Conservation (phyloP, 2,888 invertebrate genomes). For the Agrypnus murinus region DNA sequence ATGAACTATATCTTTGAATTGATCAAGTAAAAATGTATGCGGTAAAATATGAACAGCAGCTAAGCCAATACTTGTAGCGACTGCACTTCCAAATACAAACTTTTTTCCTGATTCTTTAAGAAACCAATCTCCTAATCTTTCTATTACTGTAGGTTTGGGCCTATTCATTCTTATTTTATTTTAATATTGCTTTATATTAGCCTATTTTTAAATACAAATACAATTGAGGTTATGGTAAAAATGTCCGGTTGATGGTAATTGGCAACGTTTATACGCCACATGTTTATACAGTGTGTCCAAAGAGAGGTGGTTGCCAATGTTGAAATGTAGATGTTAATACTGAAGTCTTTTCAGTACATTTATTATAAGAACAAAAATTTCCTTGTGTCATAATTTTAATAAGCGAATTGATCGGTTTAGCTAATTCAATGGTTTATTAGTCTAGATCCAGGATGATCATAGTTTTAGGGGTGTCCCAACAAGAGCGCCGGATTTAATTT, state of each 20-base stretch:
- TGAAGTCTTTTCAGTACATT: too few species aligned
- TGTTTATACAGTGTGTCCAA: too few species aligned
- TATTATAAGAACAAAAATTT: too few species aligned
- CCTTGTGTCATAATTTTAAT: too few species aligned
- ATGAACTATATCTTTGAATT: conserved; percentile 78
- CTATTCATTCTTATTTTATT: not conserved
- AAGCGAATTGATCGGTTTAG: too few species aligned
- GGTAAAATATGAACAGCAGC: conserved; percentile 74
- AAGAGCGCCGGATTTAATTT: too few species aligned
- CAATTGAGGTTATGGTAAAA: not conserved
- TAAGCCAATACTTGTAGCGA: conserved; percentile 70
- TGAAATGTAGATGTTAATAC: too few species aligned
- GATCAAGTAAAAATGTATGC: conserved; percentile 76
- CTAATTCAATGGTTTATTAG: too few species aligned
- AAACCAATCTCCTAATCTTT: conserved; percentile 71
- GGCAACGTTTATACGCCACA: too few species aligned
- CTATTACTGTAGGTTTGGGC: conserved; percentile 20
- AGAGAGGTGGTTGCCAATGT: too few species aligned
- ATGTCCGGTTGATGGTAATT: not conserved
- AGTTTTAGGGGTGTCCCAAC: too few species aligned
- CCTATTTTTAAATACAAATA: not conserved
- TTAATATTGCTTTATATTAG: not conserved
- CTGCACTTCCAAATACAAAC: conserved; percentile 72
- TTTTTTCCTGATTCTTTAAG: conserved; percentile 74
- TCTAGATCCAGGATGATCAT: too few species aligned